Base-by-base conservation (phyloP, 2,888 invertebrate genomes). In the Sphecodes monilicornis region DNA sequence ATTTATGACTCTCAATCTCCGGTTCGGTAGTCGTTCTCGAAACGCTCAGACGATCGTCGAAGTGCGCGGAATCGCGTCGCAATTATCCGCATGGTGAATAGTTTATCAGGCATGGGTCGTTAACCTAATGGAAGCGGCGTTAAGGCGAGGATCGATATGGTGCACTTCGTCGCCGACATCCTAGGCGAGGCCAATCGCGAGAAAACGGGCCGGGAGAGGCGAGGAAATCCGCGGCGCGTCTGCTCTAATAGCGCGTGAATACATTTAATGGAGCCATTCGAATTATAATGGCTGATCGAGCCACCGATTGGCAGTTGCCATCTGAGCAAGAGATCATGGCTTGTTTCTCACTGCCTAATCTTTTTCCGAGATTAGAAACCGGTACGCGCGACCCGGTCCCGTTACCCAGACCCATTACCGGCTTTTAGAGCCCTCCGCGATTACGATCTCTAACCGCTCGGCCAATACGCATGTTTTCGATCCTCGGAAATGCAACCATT, bases 71-170 rank as follows among this genome's bases (percentile, higher is more conserved):
- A 91, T 90, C 88, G 83, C 86, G 74, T 87, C 75, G 85, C 88
- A 87, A 89, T 91, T 88, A 89, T 89, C 85, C 86, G 80, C 79
- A 81, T 82, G 76, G 79, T 86, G 89, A 92, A 91, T 88, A 89
- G 85, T 90, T 92, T 89, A 90, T 90, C 88, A 84, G 86, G 13
- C 85, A 81, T 78, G 70, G 90, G 88, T 91, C 90, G 90, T 91
- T 91, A 90, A 91, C 87, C 89, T 91, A 90, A 91, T 90, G 89
- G 87, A 90, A 87, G 86, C 85, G 85, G 85, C 85, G 87, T 88
- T 88, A 88, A 86, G 78, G 77, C 84, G 76, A 76, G 83, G 87
- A 91, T 90, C 89, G 84, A 89, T 88, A 88, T 83, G 85, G 84
- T 87, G 85, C 90, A 84, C 87, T 89, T 89, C 74, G 85, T 80